Evolutionary conservation across 2,113 vertebrate genomes (phyloP).

Genomic region (Steatornis caripensis): DNA sequence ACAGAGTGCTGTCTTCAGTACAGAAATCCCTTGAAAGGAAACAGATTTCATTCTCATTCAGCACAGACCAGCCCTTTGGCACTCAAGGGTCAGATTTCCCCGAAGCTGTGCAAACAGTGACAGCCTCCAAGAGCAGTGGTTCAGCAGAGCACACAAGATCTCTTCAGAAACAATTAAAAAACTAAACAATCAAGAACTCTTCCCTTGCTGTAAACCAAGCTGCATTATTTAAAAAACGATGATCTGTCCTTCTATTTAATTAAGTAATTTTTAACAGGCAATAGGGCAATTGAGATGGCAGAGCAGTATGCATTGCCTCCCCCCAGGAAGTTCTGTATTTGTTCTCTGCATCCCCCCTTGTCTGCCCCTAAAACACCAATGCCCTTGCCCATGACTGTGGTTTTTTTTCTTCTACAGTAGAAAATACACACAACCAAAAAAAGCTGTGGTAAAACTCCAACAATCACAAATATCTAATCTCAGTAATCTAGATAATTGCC

Average conservation of each 20-base stretch:
- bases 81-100: neutral
- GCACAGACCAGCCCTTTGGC: neutral
- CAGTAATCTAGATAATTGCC: neutral
- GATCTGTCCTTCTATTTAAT: neutral
- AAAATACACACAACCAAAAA: neutral
- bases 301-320: neutral
- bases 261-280: neutral
- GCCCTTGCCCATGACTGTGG: neutral
- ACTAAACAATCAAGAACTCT: neutral
- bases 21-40: neutral
- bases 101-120: neutral
- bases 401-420: neutral
- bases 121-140: neutral
- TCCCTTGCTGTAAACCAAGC: neutral
- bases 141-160: neutral
- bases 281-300: neutral
- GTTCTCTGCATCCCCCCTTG: neutral
- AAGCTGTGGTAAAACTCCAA: neutral
- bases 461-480: slow-evolving; percentile 25
- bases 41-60: neutral
- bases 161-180: neutral
- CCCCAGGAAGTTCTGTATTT: neutral
- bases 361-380: neutral
- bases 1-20: neutral
- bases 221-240: neutral